These are phyloP conservation scores for Pemphredon lugubris DNA, from an alignment of 2,888 invertebrate genomes.

Conservation along the genomic window DNA sequence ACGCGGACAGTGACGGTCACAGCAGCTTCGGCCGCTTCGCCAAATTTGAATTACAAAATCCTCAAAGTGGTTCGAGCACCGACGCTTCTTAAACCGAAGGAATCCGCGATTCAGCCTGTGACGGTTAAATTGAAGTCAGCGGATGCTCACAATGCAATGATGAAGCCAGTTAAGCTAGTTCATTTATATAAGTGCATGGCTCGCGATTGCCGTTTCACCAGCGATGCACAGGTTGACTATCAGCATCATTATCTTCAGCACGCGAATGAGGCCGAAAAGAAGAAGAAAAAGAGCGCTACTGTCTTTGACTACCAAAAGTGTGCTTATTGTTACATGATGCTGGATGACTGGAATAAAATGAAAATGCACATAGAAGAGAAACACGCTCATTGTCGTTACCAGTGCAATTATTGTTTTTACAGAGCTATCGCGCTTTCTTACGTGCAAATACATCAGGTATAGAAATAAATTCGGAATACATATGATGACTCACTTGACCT, in stretches of 20 bases:
- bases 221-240: constrained; percentile 77
- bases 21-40: constrained; percentile 10
- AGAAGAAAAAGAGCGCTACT: constrained; percentile 72
- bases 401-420: constrained; percentile 87
- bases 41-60: constrained; percentile 66
- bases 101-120: constrained; percentile 5
- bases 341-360: constrained; percentile 80
- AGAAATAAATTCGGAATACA: no score
- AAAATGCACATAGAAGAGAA: constrained; percentile 84
- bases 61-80: constrained; percentile 68
- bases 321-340: constrained; percentile 83
- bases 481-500: not conserved
- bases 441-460: constrained; percentile 84
- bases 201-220: constrained; percentile 81
- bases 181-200: constrained; percentile 84
- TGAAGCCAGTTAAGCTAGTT: constrained; percentile 76
- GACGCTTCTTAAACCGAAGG: constrained; percentile 30
- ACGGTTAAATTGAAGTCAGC: constrained; percentile 70
- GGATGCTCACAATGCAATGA: constrained; percentile 75
- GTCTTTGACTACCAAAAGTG: constrained; percentile 82
- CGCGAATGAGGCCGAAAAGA: constrained; percentile 57
- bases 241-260: constrained; percentile 80
- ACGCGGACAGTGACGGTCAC: constrained; percentile 35
- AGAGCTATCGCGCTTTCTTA: constrained; percentile 84
- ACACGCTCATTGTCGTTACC: constrained; percentile 85